phyloP scores from a whole-genome alignment of 2,888 invertebrate genomes.

The Campaea margaritaria region DNA sequence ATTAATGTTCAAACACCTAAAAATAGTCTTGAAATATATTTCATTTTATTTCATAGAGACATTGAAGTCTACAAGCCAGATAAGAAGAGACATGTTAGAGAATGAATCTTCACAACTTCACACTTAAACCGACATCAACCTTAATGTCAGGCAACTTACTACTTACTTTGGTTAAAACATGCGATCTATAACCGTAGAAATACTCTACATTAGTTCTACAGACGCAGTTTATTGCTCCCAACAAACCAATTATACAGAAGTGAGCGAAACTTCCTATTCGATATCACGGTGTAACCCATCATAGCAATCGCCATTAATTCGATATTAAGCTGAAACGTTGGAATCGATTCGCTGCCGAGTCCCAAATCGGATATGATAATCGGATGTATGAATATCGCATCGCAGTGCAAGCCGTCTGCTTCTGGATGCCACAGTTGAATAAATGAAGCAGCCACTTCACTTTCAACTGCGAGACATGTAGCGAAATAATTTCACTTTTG shows the following conservation, averaged over 20 bases:
- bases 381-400: conserved; percentile 51
- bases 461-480: background rate
- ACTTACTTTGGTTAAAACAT: too few species aligned
- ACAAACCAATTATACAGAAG: conserved; percentile 14
- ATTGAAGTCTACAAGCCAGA: too few species aligned
- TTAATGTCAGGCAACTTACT: too few species aligned
- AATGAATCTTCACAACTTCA: too few species aligned
- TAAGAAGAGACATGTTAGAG: too few species aligned
- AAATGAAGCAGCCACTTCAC: conserved; percentile 3
- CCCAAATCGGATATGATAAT: conserved; percentile 58
- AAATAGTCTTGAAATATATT: too few species aligned
- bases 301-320: conserved; percentile 63
- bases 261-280: conserved; percentile 12
- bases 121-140: too few species aligned
- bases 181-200: too few species aligned
- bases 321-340: conserved; percentile 57
- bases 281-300: conserved; percentile 37
- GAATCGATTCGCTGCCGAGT: conserved; percentile 61
- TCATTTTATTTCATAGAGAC: too few species aligned
- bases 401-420: conserved; percentile 22
- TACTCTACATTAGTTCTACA: background rate
- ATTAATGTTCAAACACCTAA: too few species aligned
- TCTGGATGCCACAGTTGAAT: conserved; percentile 12
- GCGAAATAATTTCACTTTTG: too few species aligned
- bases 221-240: conserved; percentile 1